These are phyloP conservation scores for Hippopotamus amphibius DNA, from an alignment of 2,113 vertebrate genomes.

Conservation along the genomic window DNA sequence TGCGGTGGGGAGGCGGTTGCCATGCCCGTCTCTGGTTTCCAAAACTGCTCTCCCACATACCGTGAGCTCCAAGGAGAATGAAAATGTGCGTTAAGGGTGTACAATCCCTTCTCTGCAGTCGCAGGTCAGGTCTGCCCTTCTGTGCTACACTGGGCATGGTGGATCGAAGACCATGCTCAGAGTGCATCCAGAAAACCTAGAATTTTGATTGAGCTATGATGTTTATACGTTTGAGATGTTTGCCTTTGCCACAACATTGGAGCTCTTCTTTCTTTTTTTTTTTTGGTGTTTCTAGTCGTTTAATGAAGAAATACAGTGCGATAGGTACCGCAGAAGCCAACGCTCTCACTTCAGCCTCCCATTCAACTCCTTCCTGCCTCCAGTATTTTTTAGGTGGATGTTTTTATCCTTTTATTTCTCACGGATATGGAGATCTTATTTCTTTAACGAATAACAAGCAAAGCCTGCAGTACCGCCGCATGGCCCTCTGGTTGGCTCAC, in stretches of 20 bases:
- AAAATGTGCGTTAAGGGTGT: no score
- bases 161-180: background rate
- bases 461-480: background rate
- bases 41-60: fast-evolving
- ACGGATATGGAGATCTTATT: background rate
- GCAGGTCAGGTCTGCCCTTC: background rate
- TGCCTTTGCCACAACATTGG: background rate
- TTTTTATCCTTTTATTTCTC: background rate
- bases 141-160: fast-evolving
- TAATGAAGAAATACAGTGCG: background rate
- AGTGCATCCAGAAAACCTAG: background rate
- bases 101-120: fast-evolving
- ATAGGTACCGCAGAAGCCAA: background rate
- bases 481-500: background rate
- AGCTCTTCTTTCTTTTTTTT: no score
- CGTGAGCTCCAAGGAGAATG: background rate
- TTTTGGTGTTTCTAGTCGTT: background rate
- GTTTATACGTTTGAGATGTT: background rate
- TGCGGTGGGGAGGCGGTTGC: fast-evolving
- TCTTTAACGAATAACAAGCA: no score
- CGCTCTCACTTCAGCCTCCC: background rate
- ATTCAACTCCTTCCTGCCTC: background rate
- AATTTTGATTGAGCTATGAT: background rate
- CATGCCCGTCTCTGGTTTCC: background rate
- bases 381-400: background rate